Evolutionary conservation across 2,888 invertebrate genomes (phyloP).

Genomic region (Timema podura): DNA sequence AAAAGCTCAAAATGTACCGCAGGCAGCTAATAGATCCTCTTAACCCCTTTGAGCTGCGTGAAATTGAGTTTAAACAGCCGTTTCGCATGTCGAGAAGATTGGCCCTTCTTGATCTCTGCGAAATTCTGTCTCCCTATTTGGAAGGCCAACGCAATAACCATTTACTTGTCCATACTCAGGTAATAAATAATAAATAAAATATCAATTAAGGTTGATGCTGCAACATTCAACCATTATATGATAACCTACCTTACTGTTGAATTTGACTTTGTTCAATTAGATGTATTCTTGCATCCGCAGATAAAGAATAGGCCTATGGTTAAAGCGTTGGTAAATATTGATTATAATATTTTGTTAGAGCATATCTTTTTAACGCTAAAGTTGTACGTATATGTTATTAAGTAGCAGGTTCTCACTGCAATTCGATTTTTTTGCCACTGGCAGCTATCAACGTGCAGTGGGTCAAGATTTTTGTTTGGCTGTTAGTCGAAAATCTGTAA

Average conservation of each 20-base stretch:
- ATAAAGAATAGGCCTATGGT: too few relatives aligned
- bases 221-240: too few relatives aligned
- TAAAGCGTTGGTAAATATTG: too few relatives aligned
- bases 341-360: neutral
- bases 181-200: neutral
- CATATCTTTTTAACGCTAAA: neutral
- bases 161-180: neutral
- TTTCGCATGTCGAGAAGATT: neutral
- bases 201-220: neutral
- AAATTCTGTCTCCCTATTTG: neutral
- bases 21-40: neutral
- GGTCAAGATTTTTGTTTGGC: slow-evolving; percentile 20
- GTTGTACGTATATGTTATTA: neutral
- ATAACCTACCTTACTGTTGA: too few relatives aligned
- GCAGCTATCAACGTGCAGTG: slow-evolving; percentile 21
- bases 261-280: too few relatives aligned
- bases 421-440: slow-evolving; percentile 23
- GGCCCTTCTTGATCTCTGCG: neutral
- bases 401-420: slow-evolving; percentile 21
- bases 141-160: neutral
- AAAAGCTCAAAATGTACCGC: neutral
- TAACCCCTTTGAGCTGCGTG: neutral
- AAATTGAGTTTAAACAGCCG: neutral
- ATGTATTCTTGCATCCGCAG: too few relatives aligned
- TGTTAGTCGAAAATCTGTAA: slow-evolving; percentile 14